A percentile compares a stretch with the other conserved stretches of the same genome.
Conservation (phyloP, 2,888 invertebrate genomes). For the Campaea margaritaria region DNA sequence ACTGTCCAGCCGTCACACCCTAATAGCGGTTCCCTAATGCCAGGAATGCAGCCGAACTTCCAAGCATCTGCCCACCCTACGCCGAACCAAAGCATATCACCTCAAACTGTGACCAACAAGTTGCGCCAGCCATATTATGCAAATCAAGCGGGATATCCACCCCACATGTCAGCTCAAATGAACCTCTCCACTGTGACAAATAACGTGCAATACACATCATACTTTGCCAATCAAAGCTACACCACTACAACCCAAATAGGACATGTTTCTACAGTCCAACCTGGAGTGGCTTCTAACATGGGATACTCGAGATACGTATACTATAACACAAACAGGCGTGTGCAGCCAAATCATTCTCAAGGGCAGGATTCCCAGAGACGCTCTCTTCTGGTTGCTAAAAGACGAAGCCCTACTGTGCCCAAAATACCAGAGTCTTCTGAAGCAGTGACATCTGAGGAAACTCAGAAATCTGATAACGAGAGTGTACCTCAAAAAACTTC, state of each 20-base stretch:
- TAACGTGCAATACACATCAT: no score
- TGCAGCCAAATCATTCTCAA: not conserved
- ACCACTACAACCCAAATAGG: constrained; percentile 1
- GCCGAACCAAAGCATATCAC: not conserved
- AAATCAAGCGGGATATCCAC: no score
- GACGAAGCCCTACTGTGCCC: not conserved
- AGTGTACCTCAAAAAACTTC: not conserved
- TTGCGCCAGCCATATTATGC: no score
- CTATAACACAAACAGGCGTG: constrained; percentile 7
- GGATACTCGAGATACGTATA: constrained; percentile 1
- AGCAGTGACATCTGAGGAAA: not conserved
- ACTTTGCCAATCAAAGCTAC: not conserved
- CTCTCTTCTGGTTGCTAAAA: constrained; percentile 14
- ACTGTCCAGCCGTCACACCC: not conserved
- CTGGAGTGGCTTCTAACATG: constrained; percentile 1
- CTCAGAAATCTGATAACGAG: not conserved
- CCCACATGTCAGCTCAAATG: no score
- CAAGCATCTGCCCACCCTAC: not conserved
- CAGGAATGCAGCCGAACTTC: not conserved
- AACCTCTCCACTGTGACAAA: not conserved
- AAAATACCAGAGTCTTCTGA: constrained; percentile 1
- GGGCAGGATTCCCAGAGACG: constrained; percentile 1
- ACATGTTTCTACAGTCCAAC: not conserved
- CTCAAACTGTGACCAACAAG: not conserved
- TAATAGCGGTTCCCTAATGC: not conserved